Conservation (phyloP, 2,888 invertebrate species). For the Caenorhabditis drosophilae region DNA sequence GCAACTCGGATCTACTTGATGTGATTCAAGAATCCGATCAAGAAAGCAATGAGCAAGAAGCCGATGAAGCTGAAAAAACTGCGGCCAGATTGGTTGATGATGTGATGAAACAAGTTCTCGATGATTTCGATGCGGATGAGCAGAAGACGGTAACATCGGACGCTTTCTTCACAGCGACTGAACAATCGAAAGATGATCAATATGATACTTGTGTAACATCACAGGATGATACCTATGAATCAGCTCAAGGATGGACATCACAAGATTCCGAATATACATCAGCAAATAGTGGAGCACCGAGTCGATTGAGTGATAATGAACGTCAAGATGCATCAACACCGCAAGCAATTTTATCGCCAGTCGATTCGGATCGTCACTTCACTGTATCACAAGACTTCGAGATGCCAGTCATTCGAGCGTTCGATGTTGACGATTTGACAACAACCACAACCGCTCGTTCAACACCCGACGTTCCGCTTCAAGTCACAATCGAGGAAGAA, state of each 20-base stretch:
- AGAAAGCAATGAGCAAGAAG: slow-evolving; percentile 25
- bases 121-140: slow-evolving; percentile 30
- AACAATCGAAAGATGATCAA: slow-evolving; percentile 42
- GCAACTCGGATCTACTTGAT: slow-evolving; percentile 34
- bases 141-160: slow-evolving; percentile 27
- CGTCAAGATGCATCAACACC: slow-evolving; percentile 43
- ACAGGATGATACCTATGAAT: slow-evolving; percentile 55
- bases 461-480: slow-evolving; percentile 52
- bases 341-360: slow-evolving; percentile 51
- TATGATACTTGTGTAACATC: slow-evolving; percentile 59
- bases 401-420: slow-evolving; percentile 24
- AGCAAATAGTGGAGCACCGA: slow-evolving; percentile 40
- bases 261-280: slow-evolving; percentile 58
- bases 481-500: slow-evolving; percentile 46
- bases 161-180: slow-evolving; percentile 46
- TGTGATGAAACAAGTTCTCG: slow-evolving; percentile 35
- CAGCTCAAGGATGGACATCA: slow-evolving; percentile 51
- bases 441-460: slow-evolving; percentile 41
- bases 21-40: slow-evolving; percentile 39
- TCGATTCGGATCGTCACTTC: slow-evolving; percentile 58
- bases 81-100: slow-evolving; percentile 40
- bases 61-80: slow-evolving; percentile 28
- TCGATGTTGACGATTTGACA: slow-evolving; percentile 37
- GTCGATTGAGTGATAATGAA: slow-evolving; percentile 39
- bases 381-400: slow-evolving; percentile 46